phyloP scores from a whole-genome alignment of 2,888 invertebrate species.

The Eremobia ochroleuca region DNA sequence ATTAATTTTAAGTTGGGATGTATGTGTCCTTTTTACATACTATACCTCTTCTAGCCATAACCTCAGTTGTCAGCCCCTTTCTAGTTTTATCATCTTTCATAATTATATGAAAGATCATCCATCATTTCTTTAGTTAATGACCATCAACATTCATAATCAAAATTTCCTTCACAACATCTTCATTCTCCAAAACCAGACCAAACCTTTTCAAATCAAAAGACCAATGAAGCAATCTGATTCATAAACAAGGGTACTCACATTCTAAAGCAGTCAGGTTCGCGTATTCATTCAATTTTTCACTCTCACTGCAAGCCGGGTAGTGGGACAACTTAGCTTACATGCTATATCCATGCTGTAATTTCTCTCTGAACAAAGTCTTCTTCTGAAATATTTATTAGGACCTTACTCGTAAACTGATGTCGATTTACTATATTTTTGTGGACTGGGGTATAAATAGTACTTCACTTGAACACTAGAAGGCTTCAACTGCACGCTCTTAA shows the following conservation, averaged over 20 bases:
- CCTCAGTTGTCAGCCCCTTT: neutral
- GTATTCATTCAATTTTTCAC: constrained; percentile 39
- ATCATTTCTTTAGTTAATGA: neutral
- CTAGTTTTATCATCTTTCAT: neutral
- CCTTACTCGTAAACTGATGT: constrained; percentile 21
- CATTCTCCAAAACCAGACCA: neutral
- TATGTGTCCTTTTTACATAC: neutral
- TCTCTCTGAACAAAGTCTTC: constrained; percentile 37
- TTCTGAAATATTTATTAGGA: constrained; percentile 45
- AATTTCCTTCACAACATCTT: neutral
- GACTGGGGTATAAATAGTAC: neutral
- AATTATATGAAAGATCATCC: neutral
- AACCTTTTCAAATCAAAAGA: constrained; percentile 2
- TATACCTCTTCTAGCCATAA: no score
- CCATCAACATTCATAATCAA: no score
- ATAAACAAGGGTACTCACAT: constrained; percentile 10
- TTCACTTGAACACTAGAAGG: neutral
- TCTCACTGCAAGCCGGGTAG: constrained; percentile 16
- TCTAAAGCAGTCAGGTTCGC: constrained; percentile 14
- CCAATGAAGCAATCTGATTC: constrained; percentile 10
- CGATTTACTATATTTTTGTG: constrained; percentile 6
- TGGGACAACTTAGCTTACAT: constrained; percentile 26
- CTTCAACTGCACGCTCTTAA: neutral
- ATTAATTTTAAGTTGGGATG: neutral
- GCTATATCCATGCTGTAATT: constrained; percentile 40